phyloP scores from a whole-genome alignment of 2,113 vertebrate species.

The Progne subis region DNA sequence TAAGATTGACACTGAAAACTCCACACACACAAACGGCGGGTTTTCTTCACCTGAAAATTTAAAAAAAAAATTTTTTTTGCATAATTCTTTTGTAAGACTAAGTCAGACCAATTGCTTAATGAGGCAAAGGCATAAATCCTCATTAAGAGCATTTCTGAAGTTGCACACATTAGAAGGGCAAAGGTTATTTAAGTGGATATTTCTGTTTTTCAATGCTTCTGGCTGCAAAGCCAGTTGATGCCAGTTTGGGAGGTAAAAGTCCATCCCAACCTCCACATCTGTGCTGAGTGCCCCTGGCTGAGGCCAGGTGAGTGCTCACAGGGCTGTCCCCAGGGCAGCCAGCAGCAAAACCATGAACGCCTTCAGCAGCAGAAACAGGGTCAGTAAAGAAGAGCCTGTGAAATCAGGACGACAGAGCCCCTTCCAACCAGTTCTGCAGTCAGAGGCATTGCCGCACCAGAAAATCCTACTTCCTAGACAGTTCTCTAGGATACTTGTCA shows the following conservation, averaged over 20 bases:
- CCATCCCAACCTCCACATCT: background rate
- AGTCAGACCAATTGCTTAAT: background rate
- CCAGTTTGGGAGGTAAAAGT: background rate
- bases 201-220: slow-evolving; percentile 1
- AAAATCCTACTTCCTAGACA: background rate
- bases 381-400: background rate
- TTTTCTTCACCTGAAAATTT: background rate
- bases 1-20: background rate
- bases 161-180: slow-evolving; percentile 12
- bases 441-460: background rate
- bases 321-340: background rate
- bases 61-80: too few relatives aligned
- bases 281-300: background rate
- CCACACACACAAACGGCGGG: accelerated
- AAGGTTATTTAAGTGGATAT: slow-evolving; percentile 25
- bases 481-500: background rate
- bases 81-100: background rate
- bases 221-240: background rate
- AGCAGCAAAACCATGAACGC: accelerated
- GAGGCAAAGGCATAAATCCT: slow-evolving; percentile 27
- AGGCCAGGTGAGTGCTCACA: background rate
- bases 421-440: background rate
- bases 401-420: background rate
- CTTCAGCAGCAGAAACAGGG: background rate
- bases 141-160: background rate